Percentiles rank a stretch among this genome's conserved stretches.
These are phyloP conservation scores for Cettia cetti DNA, from an alignment of 2,113 vertebrate species.

Conservation along the genomic window DNA sequence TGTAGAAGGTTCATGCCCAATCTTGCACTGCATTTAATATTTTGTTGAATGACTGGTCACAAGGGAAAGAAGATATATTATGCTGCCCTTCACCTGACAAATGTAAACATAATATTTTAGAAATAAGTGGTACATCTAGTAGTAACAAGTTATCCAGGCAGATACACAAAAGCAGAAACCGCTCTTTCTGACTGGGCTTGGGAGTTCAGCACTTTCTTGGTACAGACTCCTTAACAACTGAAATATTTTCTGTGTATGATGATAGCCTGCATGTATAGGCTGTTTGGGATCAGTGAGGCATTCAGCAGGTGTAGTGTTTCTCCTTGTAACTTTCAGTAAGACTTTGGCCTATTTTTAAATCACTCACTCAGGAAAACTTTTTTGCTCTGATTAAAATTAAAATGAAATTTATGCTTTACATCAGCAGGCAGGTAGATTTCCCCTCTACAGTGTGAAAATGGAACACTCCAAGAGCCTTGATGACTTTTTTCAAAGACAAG, in stretches of 20 bases:
- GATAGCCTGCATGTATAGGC: accelerated
- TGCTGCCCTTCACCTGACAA: background rate
- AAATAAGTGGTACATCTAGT: background rate
- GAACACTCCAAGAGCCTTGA: background rate
- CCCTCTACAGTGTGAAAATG: background rate
- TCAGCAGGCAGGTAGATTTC: background rate
- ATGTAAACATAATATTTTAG: background rate
- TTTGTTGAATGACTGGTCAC: background rate
- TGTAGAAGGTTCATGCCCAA: background rate
- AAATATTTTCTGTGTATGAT: background rate
- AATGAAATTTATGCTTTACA: background rate
- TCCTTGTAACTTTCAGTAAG: background rate
- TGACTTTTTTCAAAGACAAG: background rate
- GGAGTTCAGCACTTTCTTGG: background rate
- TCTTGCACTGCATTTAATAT: background rate
- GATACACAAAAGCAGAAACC: background rate
- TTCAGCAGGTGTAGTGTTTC: background rate
- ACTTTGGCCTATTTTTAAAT: background rate
- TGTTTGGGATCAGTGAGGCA: background rate
- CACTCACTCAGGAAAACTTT: background rate
- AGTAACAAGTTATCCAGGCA: background rate
- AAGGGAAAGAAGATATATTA: background rate
- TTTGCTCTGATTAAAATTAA: background rate
- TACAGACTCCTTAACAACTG: background rate
- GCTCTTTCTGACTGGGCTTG: background rate